Base-by-base conservation (phyloP, 2,888 invertebrate species). In the Agelastica alni region DNA sequence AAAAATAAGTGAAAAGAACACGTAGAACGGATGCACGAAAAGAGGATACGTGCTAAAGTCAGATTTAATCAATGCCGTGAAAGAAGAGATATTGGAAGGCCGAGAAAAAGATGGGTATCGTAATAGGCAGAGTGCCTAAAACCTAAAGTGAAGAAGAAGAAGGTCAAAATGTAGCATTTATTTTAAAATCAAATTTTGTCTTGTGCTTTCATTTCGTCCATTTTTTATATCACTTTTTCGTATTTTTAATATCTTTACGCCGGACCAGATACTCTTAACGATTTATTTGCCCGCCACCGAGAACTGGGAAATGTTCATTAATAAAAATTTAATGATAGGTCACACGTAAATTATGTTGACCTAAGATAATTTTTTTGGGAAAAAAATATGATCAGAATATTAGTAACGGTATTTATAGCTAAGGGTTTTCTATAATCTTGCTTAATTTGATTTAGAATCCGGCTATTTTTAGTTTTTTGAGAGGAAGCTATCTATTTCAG, bases 301-400 rank as follows among this genome's bases (percentile, higher is more conserved):
- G 32, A 45, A 36, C 34, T 36, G 37, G 12, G n/a, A 28, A 49
- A 49, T 22, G 41, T 49, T 42, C 42, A 49, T 49, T 41, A 49
- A 49, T 49, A 49, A 49, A 41, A 49, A 31, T 10, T 49, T 49
- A 49, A 49, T 42, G 49, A 49, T 42, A 41, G 41, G 49, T 48
- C 48, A 48, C 48, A 48, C 48, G 20, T 41, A 49, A 20, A 41
- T 49, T 41, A 41, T 49, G 32, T 32, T 49, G 49, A 42, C 32
- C 49, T 39, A 41, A 12, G 48, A 48, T 48, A 41, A 22, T 18
- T 30, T 42, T 42, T 42, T 48, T 20, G 1, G 1, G 1, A 16
- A n/a, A 36, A 36, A 46, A 46, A n/a, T n/a, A 46, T 36, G 26
- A 37, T 36, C 36, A 31, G 26, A 10, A 32, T 22, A 49, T 37